These are phyloP conservation scores for Mesoclemmys tuberculata DNA, from an alignment of 2,113 vertebrate species.

Conservation along the genomic window DNA sequence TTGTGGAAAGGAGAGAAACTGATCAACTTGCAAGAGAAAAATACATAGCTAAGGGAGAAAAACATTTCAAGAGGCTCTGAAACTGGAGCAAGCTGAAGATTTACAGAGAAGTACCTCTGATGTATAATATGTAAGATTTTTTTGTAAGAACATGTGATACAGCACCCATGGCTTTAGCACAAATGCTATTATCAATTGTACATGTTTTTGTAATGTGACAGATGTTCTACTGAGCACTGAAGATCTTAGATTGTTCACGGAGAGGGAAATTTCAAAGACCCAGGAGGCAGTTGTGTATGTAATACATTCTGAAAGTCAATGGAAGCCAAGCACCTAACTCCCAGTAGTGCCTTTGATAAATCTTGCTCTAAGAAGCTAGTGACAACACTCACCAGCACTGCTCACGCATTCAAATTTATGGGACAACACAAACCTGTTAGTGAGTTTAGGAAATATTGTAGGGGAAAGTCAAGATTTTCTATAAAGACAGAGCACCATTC, in stretches of 20 bases:
- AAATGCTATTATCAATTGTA: not conserved
- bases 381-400: not conserved
- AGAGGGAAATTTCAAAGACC: not conserved
- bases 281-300: not conserved
- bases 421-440: not conserved
- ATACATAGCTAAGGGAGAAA: not conserved
- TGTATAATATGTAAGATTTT: not conserved
- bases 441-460: not conserved
- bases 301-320: not conserved
- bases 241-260: not conserved
- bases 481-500: not conserved
- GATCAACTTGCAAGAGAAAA: not conserved
- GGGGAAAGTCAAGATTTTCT: not conserved
- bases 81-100: not conserved
- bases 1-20: not conserved
- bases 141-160: not conserved
- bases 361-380: not conserved
- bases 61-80: not conserved
- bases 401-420: not conserved
- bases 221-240: not conserved
- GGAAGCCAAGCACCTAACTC: not conserved
- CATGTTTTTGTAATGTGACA: not conserved
- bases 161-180: not conserved
- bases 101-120: not conserved
- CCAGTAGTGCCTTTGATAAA: not conserved